phyloP scores from a whole-genome alignment of 2,888 invertebrate species.

The Marasmarcha lunaedactyla region DNA sequence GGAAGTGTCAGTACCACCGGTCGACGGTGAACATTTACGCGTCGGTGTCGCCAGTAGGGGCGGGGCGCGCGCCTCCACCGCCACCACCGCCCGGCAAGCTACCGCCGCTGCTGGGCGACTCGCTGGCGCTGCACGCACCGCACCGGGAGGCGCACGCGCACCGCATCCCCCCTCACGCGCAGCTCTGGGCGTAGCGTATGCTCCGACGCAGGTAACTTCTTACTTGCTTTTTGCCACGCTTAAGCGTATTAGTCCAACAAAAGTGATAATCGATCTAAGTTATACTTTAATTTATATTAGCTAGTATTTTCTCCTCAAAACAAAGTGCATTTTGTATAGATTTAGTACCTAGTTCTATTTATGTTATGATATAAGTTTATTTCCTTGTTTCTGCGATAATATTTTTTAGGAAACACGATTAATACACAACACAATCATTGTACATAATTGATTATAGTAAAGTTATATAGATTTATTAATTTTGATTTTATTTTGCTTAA shows the following conservation, averaged over 20 bases:
- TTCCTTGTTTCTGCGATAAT: slow-evolving; percentile 65
- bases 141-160: slow-evolving; percentile 55
- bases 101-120: slow-evolving; percentile 69
- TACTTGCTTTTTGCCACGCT: slow-evolving; percentile 50
- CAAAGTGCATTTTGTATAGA: slow-evolving; percentile 45
- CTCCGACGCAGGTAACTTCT: slow-evolving; percentile 73
- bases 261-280: slow-evolving; percentile 62
- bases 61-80: slow-evolving; percentile 71
- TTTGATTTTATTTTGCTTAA: slow-evolving; percentile 25
- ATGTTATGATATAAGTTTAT: slow-evolving; percentile 43
- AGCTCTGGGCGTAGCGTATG: slow-evolving; percentile 85
- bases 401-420: slow-evolving; percentile 29
- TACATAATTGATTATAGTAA: slow-evolving; percentile 10
- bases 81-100: slow-evolving; percentile 73
- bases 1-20: slow-evolving; percentile 74
- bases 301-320: slow-evolving; percentile 24
- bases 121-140: slow-evolving; percentile 52
- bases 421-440: background rate
- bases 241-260: slow-evolving; percentile 68
- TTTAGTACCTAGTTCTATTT: slow-evolving; percentile 35
- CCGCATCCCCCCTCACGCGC: slow-evolving; percentile 75
- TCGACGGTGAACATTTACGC: slow-evolving; percentile 81
- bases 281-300: slow-evolving; percentile 51
- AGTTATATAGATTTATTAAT: slow-evolving; percentile 2
- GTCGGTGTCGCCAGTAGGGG: slow-evolving; percentile 70